A percentile compares a stretch with the other conserved stretches of the same genome.
These are phyloP conservation scores for Oryzias melastigma DNA, from an alignment of 2,113 vertebrate species.

Conservation along the genomic window DNA sequence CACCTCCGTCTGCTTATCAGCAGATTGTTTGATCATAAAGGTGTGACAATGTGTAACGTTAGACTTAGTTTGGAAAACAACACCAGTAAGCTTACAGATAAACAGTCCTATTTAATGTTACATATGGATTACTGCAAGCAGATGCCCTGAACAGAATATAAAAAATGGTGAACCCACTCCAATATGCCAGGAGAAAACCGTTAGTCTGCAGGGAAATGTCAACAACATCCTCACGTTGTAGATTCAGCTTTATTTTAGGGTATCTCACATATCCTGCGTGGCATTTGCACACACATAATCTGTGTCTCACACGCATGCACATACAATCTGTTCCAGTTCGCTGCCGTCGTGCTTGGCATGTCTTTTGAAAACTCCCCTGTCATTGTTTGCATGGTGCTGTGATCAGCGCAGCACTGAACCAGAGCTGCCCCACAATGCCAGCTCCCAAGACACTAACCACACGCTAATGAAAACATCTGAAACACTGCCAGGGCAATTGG, in stretches of 20 bases:
- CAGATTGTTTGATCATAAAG: conserved; percentile 46
- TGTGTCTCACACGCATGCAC: conserved; percentile 7
- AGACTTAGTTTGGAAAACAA: conserved; percentile 23
- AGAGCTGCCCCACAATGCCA: conserved; percentile 52
- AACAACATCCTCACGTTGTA: conserved; percentile 52
- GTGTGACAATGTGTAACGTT: conserved; percentile 31
- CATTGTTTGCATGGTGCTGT: conserved; percentile 63
- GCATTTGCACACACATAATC: neutral
- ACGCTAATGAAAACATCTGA: conserved; percentile 71
- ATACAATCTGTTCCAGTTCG: conserved; percentile 54
- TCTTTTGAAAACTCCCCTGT: conserved; percentile 55
- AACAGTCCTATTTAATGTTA: conserved; percentile 31
- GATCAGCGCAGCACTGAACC: conserved; percentile 58
- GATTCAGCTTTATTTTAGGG: conserved; percentile 61
- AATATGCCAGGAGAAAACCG: conserved; percentile 34
- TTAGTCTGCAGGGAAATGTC: conserved; percentile 55
- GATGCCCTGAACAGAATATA: conserved; percentile 29
- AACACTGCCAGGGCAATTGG: conserved; percentile 58
- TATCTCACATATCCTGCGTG: conserved; percentile 18
- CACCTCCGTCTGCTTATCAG: conserved; percentile 41
- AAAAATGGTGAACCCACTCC: conserved; percentile 51
- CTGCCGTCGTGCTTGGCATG: conserved; percentile 41
- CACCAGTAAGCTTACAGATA: conserved; percentile 27
- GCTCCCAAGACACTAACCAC: conserved; percentile 61
- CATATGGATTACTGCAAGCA: conserved; percentile 25